These are phyloP conservation scores for Ammodramus savannarum DNA, from an alignment of 2,113 vertebrate genomes.

Conservation along the genomic window DNA sequence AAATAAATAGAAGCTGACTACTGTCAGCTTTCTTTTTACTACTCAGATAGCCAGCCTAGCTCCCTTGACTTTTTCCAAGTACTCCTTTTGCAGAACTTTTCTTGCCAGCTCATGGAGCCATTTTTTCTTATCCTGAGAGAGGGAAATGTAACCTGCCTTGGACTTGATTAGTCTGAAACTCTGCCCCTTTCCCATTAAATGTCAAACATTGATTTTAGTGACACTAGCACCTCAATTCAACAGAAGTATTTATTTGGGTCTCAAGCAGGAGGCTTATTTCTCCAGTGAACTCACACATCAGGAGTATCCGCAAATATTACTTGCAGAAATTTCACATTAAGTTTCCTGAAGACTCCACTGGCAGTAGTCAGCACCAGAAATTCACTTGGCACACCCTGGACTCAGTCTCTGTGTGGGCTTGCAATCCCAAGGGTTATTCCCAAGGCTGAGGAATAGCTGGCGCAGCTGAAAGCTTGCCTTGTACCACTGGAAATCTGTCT, in stretches of 20 bases:
- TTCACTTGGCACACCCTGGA: background rate
- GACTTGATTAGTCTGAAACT: background rate
- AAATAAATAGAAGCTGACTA: background rate
- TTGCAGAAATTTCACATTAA: background rate
- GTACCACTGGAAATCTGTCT: background rate
- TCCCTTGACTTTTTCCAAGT: background rate
- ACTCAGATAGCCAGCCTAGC: background rate
- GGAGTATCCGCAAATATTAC: background rate
- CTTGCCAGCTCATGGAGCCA: background rate
- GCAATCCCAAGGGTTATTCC: background rate
- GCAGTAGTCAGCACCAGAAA: background rate
- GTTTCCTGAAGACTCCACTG: background rate
- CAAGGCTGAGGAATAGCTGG: background rate
- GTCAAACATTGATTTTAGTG: background rate
- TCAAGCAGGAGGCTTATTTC: background rate
- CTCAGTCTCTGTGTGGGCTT: background rate
- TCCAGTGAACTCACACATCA: background rate
- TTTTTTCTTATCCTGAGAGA: background rate
- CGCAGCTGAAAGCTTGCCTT: background rate
- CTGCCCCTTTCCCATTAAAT: background rate
- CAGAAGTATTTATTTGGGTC: background rate
- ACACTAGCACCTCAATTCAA: background rate
- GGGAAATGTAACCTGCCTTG: background rate
- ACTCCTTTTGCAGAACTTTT: background rate
- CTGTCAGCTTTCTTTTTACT: background rate